These are phyloP conservation scores for Megaceryle torquata DNA, from an alignment of 2,113 vertebrate genomes.

Conservation along the genomic window DNA sequence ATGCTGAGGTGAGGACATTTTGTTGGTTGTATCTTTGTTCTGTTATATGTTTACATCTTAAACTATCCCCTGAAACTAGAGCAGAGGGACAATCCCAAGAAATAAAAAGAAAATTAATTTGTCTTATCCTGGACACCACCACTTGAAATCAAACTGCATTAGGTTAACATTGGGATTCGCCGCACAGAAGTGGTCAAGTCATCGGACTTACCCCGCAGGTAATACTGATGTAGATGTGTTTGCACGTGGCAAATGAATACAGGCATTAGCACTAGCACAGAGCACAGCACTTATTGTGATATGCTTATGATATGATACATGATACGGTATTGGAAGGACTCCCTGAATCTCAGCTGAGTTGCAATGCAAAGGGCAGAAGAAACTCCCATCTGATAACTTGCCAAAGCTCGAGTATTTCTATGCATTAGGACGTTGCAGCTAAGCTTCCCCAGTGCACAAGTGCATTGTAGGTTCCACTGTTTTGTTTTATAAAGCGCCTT, in stretches of 20 bases:
- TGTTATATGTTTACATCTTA: constrained; percentile 38
- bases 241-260: neutral
- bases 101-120: neutral
- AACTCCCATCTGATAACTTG: neutral
- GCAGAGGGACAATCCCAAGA: neutral
- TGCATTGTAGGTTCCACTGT: neutral
- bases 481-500: constrained; percentile 14
- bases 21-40: constrained; percentile 43
- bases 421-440: neutral
- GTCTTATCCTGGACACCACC: neutral
- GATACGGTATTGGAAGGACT: neutral
- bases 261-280: neutral
- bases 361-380: neutral
- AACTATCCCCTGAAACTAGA: neutral
- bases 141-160: neutral
- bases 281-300: neutral
- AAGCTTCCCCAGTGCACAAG: neutral
- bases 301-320: too few species aligned
- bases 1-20: constrained; percentile 89
- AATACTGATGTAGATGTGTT: neutral
- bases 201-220: neutral
- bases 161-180: neutral
- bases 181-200: neutral
- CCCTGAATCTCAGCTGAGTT: neutral
- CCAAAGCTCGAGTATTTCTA: neutral